Evolutionary conservation across 2,888 invertebrate genomes (phyloP).

Genomic region (Orgyia antiqua): DNA sequence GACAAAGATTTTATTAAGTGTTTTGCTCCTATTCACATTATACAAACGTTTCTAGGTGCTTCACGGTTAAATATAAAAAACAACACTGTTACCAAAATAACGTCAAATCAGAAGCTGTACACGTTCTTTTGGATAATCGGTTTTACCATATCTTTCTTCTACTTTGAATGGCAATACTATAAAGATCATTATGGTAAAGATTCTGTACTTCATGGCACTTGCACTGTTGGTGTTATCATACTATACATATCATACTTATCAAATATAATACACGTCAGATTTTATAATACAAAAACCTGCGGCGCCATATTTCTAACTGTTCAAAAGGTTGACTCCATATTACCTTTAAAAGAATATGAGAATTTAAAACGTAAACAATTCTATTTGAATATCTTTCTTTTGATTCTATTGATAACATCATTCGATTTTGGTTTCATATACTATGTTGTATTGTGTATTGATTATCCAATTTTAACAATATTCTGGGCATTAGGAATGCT

Average conservation of each 20-base stretch:
- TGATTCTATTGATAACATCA: constrained; percentile 8
- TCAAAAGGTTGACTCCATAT: constrained; percentile 29
- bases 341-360: constrained; percentile 16
- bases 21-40: constrained; percentile 23
- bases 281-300: constrained; percentile 17
- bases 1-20: constrained; percentile 24
- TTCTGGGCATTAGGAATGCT: constrained; percentile 17
- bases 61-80: constrained; percentile 24
- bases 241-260: constrained; percentile 21
- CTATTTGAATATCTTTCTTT: constrained; percentile 14
- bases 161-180: constrained; percentile 19
- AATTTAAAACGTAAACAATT: constrained; percentile 18
- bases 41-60: constrained; percentile 27
- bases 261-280: constrained; percentile 22
- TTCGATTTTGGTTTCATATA: constrained; percentile 19
- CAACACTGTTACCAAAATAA: constrained; percentile 13
- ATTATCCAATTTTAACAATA: constrained; percentile 17
- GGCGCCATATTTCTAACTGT: constrained; percentile 20
- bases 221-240: constrained; percentile 9
- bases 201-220: constrained; percentile 11
- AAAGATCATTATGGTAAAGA: constrained; percentile 12
- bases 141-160: constrained; percentile 17
- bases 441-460: constrained; percentile 13
- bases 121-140: constrained; percentile 22
- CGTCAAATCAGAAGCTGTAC: constrained; percentile 25